Evolutionary conservation across 2,113 vertebrate genomes (phyloP), one percentile per base, ranked within the genome.

Genomic region (Eolophus roseicapilla): DNA sequence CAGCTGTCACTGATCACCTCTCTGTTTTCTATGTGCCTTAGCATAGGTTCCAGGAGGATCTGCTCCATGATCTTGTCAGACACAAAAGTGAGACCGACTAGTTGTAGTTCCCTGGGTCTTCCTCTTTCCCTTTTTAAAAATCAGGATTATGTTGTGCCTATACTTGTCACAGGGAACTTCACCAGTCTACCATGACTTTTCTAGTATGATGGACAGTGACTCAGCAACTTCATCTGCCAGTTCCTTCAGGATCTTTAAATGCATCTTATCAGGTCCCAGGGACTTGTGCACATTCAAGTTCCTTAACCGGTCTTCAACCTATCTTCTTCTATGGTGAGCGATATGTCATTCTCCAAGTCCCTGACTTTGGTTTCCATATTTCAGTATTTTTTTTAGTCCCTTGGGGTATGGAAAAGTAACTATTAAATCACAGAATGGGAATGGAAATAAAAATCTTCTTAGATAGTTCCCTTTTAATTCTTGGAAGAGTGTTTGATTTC

Each of bases 251-350:
- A 71, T 35, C 14, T 24, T 5, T 7, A 9, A 25, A 6, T 71
- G 11, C 9, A 28, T 13, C 27, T 68, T n/a, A 49, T 52, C 35
- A 77, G 17, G 29, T 80, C 29, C 10, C 20, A 63, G 2, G 2
- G 4, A 35, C 11, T 19, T 53, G 6, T 35, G 8, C 1, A 19
- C 6, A 3, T 77, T 77, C 31, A 49, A 5, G 1, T 46, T 80
- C 13, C 21, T 83, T 29, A 77, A 37, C 44, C 12, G 3, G 31
- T 33, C 55, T 53, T 7, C 4, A 86, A 24, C 6, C 13, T 24
- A 18, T 60, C 27, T 64, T 50, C 28, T 74, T 4, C 13, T n/a
- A 0, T 6, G 3, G 5, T 62, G 18, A 23, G 2, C 1, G 5
- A 17, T 31, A 11, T 23, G 49, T 46, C 3, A 23, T 79, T 80